These are phyloP conservation scores for Pseudolaguvia tuberculata DNA, from an alignment of 2,113 vertebrate genomes.

Conservation along the genomic window DNA sequence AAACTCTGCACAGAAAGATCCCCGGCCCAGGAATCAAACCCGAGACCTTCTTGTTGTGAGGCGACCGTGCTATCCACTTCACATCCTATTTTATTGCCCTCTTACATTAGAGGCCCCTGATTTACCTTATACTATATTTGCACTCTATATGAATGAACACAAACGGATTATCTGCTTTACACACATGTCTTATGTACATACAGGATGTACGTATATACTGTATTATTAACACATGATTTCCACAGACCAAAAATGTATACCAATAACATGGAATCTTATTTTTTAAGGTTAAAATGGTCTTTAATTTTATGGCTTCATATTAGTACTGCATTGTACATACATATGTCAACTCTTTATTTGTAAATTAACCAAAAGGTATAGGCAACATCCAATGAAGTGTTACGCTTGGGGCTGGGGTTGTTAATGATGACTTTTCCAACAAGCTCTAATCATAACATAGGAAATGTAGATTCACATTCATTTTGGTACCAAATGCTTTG, in stretches of 20 bases:
- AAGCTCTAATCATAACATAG: not conserved
- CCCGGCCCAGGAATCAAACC: too few relatives aligned
- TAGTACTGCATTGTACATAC: too few relatives aligned
- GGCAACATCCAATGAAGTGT: not conserved
- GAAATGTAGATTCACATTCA: not conserved
- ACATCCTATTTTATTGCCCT: constrained; percentile 16
- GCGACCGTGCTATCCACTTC: too few relatives aligned
- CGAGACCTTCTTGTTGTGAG: too few relatives aligned
- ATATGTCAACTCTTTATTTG: not conserved
- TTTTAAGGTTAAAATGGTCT: not conserved
- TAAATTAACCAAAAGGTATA: not conserved
- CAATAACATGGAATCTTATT: not conserved
- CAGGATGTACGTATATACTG: not conserved
- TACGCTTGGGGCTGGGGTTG: not conserved
- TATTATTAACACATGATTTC: too few relatives aligned
- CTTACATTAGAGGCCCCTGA: constrained; percentile 2
- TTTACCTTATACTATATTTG: not conserved
- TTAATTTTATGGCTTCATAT: not conserved
- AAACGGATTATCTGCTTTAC: not conserved
- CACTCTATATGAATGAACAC: not conserved
- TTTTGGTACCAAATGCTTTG: not conserved
- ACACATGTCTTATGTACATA: not conserved
- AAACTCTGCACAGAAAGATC: too few relatives aligned
- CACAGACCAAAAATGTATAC: not conserved
- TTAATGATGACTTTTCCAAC: not conserved